These are phyloP conservation scores for Hippoglossus hippoglossus DNA, from an alignment of 2,797 vertebrate species.

Conservation along the genomic window DNA sequence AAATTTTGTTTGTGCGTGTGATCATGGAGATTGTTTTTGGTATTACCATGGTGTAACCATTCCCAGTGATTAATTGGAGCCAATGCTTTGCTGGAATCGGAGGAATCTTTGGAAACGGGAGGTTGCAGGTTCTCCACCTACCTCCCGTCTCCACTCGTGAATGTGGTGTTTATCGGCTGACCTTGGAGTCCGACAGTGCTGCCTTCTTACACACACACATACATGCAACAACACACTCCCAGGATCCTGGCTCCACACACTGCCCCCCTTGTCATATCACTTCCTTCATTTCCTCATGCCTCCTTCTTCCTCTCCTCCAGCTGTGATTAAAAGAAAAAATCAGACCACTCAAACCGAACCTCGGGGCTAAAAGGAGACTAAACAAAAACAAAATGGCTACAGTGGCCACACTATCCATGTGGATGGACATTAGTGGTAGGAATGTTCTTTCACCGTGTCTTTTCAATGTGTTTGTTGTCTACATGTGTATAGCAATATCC, in stretches of 20 bases:
- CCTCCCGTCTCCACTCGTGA: constrained; percentile 51
- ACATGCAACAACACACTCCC: constrained; percentile 45
- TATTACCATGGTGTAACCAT: constrained; percentile 79
- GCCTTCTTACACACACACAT: constrained; percentile 38
- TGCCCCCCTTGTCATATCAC: constrained; percentile 66
- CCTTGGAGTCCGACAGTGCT: constrained; percentile 67
- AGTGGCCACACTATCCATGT: constrained; percentile 60
- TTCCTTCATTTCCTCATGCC: constrained; percentile 66
- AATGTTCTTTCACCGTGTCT: constrained; percentile 38
- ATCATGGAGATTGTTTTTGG: constrained; percentile 85
- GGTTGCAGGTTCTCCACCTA: constrained; percentile 42
- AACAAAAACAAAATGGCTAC: constrained; percentile 75
- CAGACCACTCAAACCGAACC: constrained; percentile 54
- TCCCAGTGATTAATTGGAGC: constrained; percentile 79
- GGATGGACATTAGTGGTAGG: constrained; percentile 51
- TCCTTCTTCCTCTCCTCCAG: constrained; percentile 65
- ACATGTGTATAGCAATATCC: constrained; percentile 68
- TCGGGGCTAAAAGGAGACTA: constrained; percentile 52
- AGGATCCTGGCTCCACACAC: constrained; percentile 59
- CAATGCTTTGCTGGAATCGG: constrained; percentile 46
- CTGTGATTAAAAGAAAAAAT: constrained; percentile 74
- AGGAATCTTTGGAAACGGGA: constrained; percentile 20
- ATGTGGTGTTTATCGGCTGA: constrained; percentile 72
- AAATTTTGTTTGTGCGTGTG: constrained; percentile 84
- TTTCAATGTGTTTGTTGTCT: constrained; percentile 70